Base-by-base conservation (phyloP, 2,113 vertebrate species). In the Rhipidura dahli region DNA sequence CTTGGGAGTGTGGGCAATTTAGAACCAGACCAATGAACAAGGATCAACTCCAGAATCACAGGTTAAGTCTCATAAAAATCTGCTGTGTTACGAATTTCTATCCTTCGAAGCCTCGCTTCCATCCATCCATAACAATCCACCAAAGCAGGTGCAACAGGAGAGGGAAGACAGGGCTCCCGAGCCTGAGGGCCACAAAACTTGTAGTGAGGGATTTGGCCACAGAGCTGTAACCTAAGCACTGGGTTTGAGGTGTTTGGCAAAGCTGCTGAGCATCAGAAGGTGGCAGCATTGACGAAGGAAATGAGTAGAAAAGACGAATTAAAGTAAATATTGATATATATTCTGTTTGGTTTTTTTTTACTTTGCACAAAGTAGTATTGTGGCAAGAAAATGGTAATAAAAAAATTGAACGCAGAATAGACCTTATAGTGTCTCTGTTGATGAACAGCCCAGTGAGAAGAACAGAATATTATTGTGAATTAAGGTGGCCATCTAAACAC, bases 221-320 rank as follows among this genome's bases (percentile, higher is more conserved):
- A 11, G 28, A 9, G 56, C 68, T 81, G 56, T 75, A 75, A 79
- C 56, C 5, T 78, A 30, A 66, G 56, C 35, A 7, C n/a, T 49
- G 19, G 13, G 28, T 35, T 61, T 77, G 60, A 86, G 64, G 35
- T 0, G 1, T 33, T 70, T 26, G 33, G 35, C 26, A 5, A 80
- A 87, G 68, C 37, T 68, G 75, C 31, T 51, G 63, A 27, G 59
- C 59, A 80, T 91, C 98, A 98, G 98, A 95, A 98, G 98, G 96
- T 98, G 98, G 98, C 98, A 98, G 97, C 97, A 96, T 98, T 98
- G 97, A 49, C 95, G 90, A 98, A 96, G 97, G 79, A 98, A 98
- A 97, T 54, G 61, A 83, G 50, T n/a, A 77, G 57, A 57, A 75
- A 73, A 53, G 51, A 59, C 2, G 4, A n/a, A 37, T 56, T 27